phyloP scores from a whole-genome alignment of 2,113 vertebrate species.

The Beaufortia kweichowensis region DNA sequence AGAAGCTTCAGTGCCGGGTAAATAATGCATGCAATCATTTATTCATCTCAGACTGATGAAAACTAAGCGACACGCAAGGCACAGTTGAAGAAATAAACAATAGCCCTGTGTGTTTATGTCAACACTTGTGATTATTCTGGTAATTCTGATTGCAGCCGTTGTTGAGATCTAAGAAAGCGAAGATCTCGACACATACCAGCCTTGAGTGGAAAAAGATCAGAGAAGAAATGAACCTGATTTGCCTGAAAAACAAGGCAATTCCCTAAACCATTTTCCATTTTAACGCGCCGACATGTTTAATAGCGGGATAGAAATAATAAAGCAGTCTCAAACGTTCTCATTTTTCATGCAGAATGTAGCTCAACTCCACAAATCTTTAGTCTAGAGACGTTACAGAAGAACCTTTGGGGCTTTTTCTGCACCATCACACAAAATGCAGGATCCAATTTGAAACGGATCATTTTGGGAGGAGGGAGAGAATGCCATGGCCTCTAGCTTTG shows the following conservation, averaged over 20 bases:
- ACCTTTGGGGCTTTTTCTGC: conserved; percentile 14
- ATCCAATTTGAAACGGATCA: conserved; percentile 20
- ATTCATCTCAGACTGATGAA: conserved; percentile 56
- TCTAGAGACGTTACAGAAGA: background rate
- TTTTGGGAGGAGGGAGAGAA: conserved; percentile 33
- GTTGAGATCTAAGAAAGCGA: conserved; percentile 8
- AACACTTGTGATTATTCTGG: conserved; percentile 16
- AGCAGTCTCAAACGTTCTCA: conserved; percentile 10
- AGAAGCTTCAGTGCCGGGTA: conserved; percentile 46
- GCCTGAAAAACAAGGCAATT: conserved; percentile 13
- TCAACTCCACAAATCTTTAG: background rate
- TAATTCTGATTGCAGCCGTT: conserved; percentile 29
- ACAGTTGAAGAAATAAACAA: conserved; percentile 36
- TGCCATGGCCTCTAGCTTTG: background rate
- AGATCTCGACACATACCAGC: conserved; percentile 11
- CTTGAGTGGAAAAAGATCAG: background rate
- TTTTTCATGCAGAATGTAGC: conserved; percentile 10
- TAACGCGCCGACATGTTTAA: conserved; percentile 19
- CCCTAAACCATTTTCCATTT: conserved; percentile 14
- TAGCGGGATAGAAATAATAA: background rate
- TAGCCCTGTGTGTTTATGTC: conserved; percentile 29
- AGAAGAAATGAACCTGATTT: conserved; percentile 32
- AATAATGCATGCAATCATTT: conserved; percentile 59
- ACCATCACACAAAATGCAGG: conserved; percentile 6
- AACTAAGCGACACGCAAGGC: conserved; percentile 46